Evolutionary conservation across 2,888 invertebrate genomes (phyloP).

Genomic region (Lasius fuliginosus): DNA sequence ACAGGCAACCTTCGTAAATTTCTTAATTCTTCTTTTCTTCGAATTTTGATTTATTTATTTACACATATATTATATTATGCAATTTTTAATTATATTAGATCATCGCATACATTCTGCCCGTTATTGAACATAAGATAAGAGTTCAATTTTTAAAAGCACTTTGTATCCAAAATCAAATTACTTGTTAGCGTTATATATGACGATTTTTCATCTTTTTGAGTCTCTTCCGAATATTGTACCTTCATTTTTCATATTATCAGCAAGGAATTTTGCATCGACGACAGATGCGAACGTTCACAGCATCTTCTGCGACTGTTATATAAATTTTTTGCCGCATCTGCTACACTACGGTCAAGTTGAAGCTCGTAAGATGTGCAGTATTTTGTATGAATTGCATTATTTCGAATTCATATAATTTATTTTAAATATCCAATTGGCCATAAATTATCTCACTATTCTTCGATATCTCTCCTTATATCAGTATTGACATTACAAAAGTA

Average conservation of each 20-base stretch:
- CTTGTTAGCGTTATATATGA: conserved; percentile 8
- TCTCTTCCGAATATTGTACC: neutral
- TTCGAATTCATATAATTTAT: neutral
- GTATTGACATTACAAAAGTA: neutral
- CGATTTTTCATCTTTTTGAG: conserved; percentile 1
- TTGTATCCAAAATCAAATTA: conserved; percentile 1
- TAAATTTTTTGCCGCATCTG: neutral
- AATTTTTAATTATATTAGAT: neutral
- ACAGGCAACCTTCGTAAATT: neutral
- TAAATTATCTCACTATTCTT: neutral
- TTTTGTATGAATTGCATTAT: neutral
- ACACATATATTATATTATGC: neutral
- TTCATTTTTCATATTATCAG: neutral
- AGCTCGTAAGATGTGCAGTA: neutral
- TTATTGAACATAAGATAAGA: neutral
- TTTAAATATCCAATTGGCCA: neutral
- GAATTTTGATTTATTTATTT: neutral
- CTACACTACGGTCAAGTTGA: neutral
- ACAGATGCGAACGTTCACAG: neutral
- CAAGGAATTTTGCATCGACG: conserved; percentile 8
- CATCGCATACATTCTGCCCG: neutral
- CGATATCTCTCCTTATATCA: neutral
- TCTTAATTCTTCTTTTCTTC: neutral
- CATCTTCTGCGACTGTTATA: conserved; percentile 1
- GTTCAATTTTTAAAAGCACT: neutral